Evolutionary conservation across 2,888 invertebrate genomes (phyloP), one percentile per base, ranked within the genome.

Genomic region (Cordilura impudica): DNA sequence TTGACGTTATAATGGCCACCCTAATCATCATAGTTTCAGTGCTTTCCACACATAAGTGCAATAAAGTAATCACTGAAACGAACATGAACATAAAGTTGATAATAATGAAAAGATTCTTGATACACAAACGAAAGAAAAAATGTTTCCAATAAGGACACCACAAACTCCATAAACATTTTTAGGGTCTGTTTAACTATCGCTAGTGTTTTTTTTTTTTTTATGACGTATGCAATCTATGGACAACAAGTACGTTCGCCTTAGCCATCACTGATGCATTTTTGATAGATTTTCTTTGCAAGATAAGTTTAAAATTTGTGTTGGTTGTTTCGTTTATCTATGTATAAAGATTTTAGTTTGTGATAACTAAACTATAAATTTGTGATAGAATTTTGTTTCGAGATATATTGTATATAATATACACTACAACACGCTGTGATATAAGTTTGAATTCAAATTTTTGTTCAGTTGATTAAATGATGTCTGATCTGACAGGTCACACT

Each of bases 61-160:
- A 61, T 69, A 63, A 63, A 75, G 67, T 69, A 69, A 69, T 69
- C 74, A 69, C 54, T 61, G 74, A 69, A 75, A 61, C 54, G 60
- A 75, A 69, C 74, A 75, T 61, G 31, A 75, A 75, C 61, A 47
- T 61, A 54, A 53, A 75, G 63, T 61, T 69, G 75, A 67, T 67
- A 67, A 75, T 75, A 69, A 61, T 67, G 65, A 75, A 69, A 75
- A 75, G 61, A 75, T 75, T 69, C 69, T 69, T 47, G 69, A 75
- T 75, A 54, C 69, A 54, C 69, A 69, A 69, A 75, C 63, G 12
- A 39, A 39, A 26, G 4, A 3, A 35, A 39, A 10, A 1, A 39
- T 56, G 61, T 56, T 63, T 26, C 54, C 61, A 45, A 69, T 49
- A 69, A 69, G 47, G 69, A 75, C 67, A 75, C 26, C 53, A 69